Conservation (phyloP, 2,888 invertebrate species). For the Merodon equestris region DNA sequence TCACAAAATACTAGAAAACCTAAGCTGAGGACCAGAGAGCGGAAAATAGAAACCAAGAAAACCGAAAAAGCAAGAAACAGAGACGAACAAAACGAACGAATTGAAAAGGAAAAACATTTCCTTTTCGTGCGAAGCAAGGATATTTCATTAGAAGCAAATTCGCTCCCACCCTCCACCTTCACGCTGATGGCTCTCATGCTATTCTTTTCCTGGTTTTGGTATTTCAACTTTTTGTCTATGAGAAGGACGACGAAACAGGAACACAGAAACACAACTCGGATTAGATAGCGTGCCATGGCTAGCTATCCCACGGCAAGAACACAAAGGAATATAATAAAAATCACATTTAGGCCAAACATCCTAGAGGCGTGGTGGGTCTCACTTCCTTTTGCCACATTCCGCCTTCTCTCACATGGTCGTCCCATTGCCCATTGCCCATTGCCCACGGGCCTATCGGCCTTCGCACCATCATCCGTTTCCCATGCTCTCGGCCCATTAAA, state of each 20-base stretch:
- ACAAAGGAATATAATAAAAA: no score
- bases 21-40: slow-evolving; percentile 19
- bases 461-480: background rate
- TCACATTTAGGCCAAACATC: slow-evolving; percentile 35
- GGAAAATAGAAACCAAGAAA: background rate
- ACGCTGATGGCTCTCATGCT: slow-evolving; percentile 8
- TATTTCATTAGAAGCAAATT: slow-evolving; percentile 58
- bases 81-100: slow-evolving; percentile 5
- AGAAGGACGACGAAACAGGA: slow-evolving; percentile 5
- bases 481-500: slow-evolving; percentile 43
- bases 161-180: slow-evolving; percentile 22
- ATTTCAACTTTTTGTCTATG: slow-evolving; percentile 56
- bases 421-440: no score
- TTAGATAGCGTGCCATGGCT: slow-evolving; percentile 31
- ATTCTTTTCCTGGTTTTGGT: slow-evolving; percentile 46
- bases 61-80: slow-evolving; percentile 3
- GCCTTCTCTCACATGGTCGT: no score
- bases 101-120: slow-evolving; percentile 41
- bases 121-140: slow-evolving; percentile 64
- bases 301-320: no score
- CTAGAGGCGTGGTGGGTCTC: background rate
- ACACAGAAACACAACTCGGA: slow-evolving; percentile 32
- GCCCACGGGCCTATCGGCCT: no score
- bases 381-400: background rate
- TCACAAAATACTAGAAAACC: slow-evolving; percentile 51